phyloP scores from a whole-genome alignment of 2,113 vertebrate genomes.

The Gila orcuttii region DNA sequence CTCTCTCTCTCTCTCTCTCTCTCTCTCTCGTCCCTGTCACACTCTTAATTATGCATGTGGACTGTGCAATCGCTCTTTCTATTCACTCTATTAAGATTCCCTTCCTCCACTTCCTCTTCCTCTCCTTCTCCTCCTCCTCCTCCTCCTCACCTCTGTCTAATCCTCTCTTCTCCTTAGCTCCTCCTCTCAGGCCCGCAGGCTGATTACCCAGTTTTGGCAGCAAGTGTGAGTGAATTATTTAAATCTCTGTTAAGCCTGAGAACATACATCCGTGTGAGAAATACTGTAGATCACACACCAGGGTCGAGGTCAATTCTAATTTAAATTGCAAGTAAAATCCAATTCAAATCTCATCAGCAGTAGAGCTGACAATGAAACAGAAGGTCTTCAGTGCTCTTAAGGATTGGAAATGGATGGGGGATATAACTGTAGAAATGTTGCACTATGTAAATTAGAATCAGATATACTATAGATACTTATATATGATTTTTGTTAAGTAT shows the following conservation, averaged over 20 bases:
- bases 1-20: neutral
- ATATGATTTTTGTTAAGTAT: too few species aligned
- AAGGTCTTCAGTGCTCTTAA: neutral
- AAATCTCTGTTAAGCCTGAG: conserved; percentile 83
- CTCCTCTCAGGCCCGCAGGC: conserved; percentile 66
- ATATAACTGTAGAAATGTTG: neutral
- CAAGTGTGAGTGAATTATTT: conserved; percentile 87
- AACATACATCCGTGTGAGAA: conserved; percentile 79
- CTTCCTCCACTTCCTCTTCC: conserved; percentile 15
- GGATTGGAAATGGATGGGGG: neutral
- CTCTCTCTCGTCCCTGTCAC: neutral
- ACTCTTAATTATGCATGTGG: conserved; percentile 6
- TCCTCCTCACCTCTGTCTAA: conserved; percentile 12
- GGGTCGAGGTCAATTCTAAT: conserved; percentile 64
- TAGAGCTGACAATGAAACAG: neutral
- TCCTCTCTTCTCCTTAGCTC: conserved; percentile 7
- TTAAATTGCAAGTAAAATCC: conserved; percentile 35
- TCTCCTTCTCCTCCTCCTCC: neutral
- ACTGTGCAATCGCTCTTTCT: conserved; percentile 1
- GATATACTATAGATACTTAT: too few species aligned
- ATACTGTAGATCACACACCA: conserved; percentile 70
- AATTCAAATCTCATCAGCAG: conserved; percentile 23
- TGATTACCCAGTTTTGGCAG: conserved; percentile 82
- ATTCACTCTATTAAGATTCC: conserved; percentile 14
- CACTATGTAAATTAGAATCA: neutral